These are phyloP conservation scores for Zaprionus ornatus DNA, from an alignment of 1,140 invertebrate species.

Conservation along the genomic window DNA sequence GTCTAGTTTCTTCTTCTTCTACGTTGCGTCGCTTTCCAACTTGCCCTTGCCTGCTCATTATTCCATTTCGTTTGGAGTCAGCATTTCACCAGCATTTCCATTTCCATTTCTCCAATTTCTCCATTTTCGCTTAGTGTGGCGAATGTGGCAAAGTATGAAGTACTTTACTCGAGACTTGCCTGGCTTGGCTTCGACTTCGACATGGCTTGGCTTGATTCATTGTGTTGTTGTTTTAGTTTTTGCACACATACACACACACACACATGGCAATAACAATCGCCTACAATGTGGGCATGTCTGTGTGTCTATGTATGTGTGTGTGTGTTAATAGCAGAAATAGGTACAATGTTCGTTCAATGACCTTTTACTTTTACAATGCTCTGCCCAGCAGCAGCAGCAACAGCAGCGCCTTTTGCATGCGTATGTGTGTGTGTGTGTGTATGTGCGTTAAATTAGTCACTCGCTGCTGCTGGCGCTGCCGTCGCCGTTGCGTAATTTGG, in stretches of 20 bases:
- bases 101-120: slow-evolving; percentile 69
- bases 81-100: slow-evolving; percentile 46
- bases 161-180: background rate
- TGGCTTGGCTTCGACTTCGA: background rate
- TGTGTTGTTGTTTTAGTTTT: slow-evolving; percentile 55
- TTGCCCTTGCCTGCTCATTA: slow-evolving; percentile 50
- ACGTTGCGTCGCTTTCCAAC: slow-evolving; percentile 32
- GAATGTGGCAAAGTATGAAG: slow-evolving; percentile 18
- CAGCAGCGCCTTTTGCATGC: background rate
- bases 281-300: slow-evolving; percentile 27
- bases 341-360: slow-evolving; percentile 80
- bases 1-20: slow-evolving; percentile 23
- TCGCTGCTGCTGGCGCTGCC: slow-evolving; percentile 4
- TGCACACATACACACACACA: slow-evolving; percentile 41
- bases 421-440: slow-evolving; percentile 14
- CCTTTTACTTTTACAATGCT: slow-evolving; percentile 78
- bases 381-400: background rate
- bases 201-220: slow-evolving; percentile 52
- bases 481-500: slow-evolving; percentile 59
- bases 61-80: slow-evolving; percentile 38
- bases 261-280: slow-evolving; percentile 35
- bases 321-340: slow-evolving; percentile 67
- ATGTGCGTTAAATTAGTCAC: slow-evolving; percentile 66
- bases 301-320: slow-evolving; percentile 21
- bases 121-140: slow-evolving; percentile 51